Base-by-base conservation (phyloP, 1,140 invertebrate genomes). In the Drosophila tropicalis region DNA sequence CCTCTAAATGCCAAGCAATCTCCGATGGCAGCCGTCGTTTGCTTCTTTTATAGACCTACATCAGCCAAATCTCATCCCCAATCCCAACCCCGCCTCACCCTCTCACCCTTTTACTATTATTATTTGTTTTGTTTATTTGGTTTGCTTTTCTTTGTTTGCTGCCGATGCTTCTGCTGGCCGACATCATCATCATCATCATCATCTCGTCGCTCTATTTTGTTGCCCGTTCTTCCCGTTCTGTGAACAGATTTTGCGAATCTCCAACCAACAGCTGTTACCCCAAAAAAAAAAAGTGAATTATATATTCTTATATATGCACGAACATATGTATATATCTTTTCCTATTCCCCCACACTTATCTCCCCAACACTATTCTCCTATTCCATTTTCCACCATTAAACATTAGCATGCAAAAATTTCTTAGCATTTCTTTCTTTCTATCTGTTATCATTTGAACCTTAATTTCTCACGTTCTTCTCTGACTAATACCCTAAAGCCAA, bases 111-210 rank as follows among this genome's bases (percentile, higher is more conserved):
- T 4, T 39, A 12, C 12, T 13, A 39, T 13, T 12, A 51, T 22
- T 51, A 87, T 86, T 87, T 89, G 83, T 89, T 87, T 87, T 87
- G 83, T 87, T 87, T 87, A 87, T 87, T 87, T 68, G 76, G 71
- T 68, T 87, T 81, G 67, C 61, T 82, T 81, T 51, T 82, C 83
- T 75, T 87, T 86, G 81, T 79, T 87, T 87, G 83, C 75, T 63
- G 76, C 71, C 70, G 68, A 54, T 51, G 32, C 64, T 41, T 55
- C 15, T 72, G 60, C 70, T 60, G 58, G 58, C 61, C 74, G 79
- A 75, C 74, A 47, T 47, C 44, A 47, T 25, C 32, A 34, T 29
- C 74, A 47, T 47, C 44, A 47, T 25, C 32, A 34, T 29, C 34
- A 36, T 51, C 44, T 51, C 44, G 44, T 19, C 17, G 44, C 44